These are phyloP conservation scores for Gortyna flavago DNA, from an alignment of 2,888 invertebrate species.

Conservation along the genomic window DNA sequence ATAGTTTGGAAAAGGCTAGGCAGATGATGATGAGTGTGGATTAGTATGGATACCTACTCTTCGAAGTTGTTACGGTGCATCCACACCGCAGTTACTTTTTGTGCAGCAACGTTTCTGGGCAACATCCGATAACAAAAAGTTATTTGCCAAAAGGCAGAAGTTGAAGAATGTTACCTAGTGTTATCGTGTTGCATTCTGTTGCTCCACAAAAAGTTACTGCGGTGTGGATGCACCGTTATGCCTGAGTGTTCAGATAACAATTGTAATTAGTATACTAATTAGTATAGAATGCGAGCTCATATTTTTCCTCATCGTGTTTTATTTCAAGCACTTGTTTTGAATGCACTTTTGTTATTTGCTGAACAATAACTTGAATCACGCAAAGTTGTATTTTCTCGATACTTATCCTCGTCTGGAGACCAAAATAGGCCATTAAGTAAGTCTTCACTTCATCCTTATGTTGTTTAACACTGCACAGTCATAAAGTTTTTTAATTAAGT, in stretches of 20 bases:
- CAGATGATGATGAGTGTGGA: too few relatives aligned
- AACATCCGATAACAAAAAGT: too few relatives aligned
- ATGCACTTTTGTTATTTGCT: slow-evolving; percentile 8
- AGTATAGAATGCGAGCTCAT: background rate
- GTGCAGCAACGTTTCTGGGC: too few relatives aligned
- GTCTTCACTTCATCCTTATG: background rate
- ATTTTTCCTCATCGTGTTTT: slow-evolving; percentile 32
- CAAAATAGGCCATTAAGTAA: background rate
- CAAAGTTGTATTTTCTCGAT: background rate
- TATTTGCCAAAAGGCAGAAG: too few relatives aligned
- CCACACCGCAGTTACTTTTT: too few relatives aligned
- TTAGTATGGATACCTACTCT: too few relatives aligned
- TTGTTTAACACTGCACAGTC: background rate
- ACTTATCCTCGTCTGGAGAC: slow-evolving; percentile 25
- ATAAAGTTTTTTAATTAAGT: slow-evolving; percentile 11
- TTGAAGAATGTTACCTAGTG: too few relatives aligned
- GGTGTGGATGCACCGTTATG: too few relatives aligned
- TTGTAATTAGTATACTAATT: slow-evolving; percentile 8
- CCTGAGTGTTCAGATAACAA: background rate
- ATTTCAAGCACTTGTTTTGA: background rate
- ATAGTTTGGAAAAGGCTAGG: too few relatives aligned
- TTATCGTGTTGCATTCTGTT: too few relatives aligned
- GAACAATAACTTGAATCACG: slow-evolving; percentile 13
- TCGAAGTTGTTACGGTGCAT: too few relatives aligned
- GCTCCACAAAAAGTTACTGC: too few relatives aligned